A percentile compares a stretch with the other conserved stretches of the same genome.
phyloP scores from a whole-genome alignment of 2,888 invertebrate genomes.

The Heliconius charithonia region DNA sequence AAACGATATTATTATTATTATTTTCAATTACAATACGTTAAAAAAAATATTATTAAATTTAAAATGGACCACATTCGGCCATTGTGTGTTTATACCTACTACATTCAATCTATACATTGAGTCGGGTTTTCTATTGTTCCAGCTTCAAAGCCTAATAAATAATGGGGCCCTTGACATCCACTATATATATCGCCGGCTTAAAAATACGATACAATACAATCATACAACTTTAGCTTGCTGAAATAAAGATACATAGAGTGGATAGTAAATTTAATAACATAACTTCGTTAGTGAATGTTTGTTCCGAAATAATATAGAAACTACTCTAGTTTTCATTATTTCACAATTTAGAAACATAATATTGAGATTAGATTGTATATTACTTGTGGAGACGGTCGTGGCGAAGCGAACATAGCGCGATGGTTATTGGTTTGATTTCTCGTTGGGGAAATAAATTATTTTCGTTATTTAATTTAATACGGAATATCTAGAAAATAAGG shows the following conservation, averaged over 20 bases:
- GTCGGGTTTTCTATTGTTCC: slow-evolving; percentile 13
- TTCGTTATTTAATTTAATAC: too few species aligned
- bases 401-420: neutral
- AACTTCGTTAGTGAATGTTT: neutral
- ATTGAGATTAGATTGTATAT: neutral
- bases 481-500: neutral
- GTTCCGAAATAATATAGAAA: neutral
- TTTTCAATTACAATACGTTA: neutral
- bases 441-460: too few species aligned
- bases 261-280: slow-evolving; percentile 11
- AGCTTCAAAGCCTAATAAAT: slow-evolving; percentile 22
- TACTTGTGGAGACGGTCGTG: neutral
- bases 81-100: neutral
- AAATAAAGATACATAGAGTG: neutral
- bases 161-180: slow-evolving; percentile 23
- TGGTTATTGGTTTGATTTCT: neutral
- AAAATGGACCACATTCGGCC: neutral
- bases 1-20: too few species aligned
- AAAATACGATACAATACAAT: slow-evolving; percentile 22
- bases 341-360: neutral
- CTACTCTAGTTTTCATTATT: neutral
- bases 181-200: slow-evolving; percentile 18
- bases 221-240: neutral
- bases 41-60: neutral
- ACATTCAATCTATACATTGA: neutral